Evolutionary conservation across 1,140 invertebrate genomes (phyloP).

Genomic region (Drosophila elegans): DNA sequence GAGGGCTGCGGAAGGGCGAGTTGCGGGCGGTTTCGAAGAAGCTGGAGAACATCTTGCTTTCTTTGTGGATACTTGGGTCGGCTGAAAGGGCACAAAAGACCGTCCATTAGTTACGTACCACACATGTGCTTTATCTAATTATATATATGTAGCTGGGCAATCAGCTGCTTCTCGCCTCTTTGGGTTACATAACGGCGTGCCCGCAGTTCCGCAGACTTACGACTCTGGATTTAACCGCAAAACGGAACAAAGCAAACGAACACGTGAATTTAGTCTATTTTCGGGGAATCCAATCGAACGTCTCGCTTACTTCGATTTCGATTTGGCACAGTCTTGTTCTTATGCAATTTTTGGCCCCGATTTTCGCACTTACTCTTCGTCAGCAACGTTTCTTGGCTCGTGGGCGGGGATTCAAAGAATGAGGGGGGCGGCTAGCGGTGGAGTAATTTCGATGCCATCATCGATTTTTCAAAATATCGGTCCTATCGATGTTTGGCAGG

Average conservation of each 20-base stretch:
- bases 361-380: conserved; percentile 48
- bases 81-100: conserved; percentile 29
- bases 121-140: conserved; percentile 61
- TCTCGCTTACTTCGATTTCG: conserved; percentile 5
- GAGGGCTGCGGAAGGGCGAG: conserved; percentile 90
- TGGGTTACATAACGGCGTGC: conserved; percentile 76
- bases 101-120: conserved; percentile 6
- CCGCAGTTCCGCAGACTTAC: conserved; percentile 12
- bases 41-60: conserved; percentile 88
- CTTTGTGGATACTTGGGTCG: conserved; percentile 7
- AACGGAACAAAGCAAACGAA: neutral
- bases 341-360: conserved; percentile 26
- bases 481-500: too few relatives aligned
- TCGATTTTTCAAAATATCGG: too few relatives aligned
- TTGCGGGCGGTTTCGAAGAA: conserved; percentile 90
- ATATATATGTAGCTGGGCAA: conserved; percentile 39
- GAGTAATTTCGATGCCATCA: too few relatives aligned
- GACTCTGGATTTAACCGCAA: neutral
- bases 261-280: conserved; percentile 16
- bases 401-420: conserved; percentile 34
- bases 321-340: conserved; percentile 27
- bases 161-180: conserved; percentile 61
- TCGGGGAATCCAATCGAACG: neutral
- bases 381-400: conserved; percentile 25
- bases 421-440: neutral